Conservation (phyloP, 2,797 vertebrate genomes). For the Acanthornis magna region DNA sequence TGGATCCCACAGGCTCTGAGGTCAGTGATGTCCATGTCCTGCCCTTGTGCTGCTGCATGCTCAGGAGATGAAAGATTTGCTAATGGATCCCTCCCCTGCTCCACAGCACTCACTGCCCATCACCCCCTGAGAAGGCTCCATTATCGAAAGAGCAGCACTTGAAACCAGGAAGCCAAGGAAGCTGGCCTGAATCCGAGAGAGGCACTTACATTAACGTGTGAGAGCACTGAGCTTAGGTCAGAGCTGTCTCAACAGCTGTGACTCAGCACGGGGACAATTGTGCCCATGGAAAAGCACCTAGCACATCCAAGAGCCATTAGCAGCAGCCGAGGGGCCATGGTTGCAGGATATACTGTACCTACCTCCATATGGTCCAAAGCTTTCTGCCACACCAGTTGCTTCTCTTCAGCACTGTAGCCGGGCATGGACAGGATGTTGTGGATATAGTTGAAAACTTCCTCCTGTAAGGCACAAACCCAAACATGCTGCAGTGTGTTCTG, state of each 20-base stretch:
- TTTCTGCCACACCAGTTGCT: constrained; percentile 84
- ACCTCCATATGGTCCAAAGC: constrained; percentile 87
- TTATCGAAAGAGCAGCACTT: not conserved
- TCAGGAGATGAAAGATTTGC: not conserved
- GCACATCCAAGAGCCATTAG: not conserved
- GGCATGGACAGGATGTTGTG: constrained; percentile 95
- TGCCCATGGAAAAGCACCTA: not conserved
- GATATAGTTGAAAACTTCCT: constrained; percentile 91
- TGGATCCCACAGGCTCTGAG: not conserved
- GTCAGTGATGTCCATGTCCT: not conserved
- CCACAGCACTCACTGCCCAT: not conserved
- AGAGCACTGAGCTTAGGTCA: not conserved
- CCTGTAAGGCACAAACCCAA: constrained; percentile 73
- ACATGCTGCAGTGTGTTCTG: not conserved
- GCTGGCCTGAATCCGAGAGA: not conserved
- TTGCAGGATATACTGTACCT: constrained; percentile 70
- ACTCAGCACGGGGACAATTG: not conserved
- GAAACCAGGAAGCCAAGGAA: not conserved
- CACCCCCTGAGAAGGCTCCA: not conserved
- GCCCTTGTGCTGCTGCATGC: not conserved
- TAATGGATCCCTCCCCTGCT: not conserved
- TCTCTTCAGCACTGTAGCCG: constrained; percentile 88
- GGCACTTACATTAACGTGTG: not conserved
- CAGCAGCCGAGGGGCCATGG: not conserved
- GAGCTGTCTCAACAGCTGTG: not conserved